Evolutionary conservation across 92 coral and sea anemone species (phyloP), one percentile per base, ranked within the genome.

Genomic region (Heliopora coerulea): DNA sequence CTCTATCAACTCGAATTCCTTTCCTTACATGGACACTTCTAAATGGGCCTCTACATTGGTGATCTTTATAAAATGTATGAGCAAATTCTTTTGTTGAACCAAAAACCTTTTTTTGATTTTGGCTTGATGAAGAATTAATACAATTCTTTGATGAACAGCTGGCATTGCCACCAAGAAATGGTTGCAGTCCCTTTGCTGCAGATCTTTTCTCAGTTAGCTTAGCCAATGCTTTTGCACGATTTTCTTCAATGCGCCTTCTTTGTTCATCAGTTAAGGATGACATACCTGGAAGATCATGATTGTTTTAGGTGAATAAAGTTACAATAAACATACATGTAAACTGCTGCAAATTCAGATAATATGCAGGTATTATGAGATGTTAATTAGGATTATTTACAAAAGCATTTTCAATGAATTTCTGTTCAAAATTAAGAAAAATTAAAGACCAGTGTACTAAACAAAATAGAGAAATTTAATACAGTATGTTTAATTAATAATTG

Each of bases 201-300:
- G 64, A 9, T 26, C 23, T 65, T 32, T 69, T 89, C 46, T 86
- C 84, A 28, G 90, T 88, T 80, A 96, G 84, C 86, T 86, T 87
- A 76, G 88, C 91, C 46, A 93, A 81, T n/a, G 98, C 98, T 80
- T 83, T 93, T 13, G 86, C 88, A 24, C 98, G 96, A 81, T 90
- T 93, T 61, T 90, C 98, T 78, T 88, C 98, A 27, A 93, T 93
- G 62, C 89, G 86, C 50, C 68, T 85, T 40, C 80, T 74, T 69
- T 90, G 98, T 56, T 90, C 96, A 33, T 90, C 98, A 23, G 98
- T 81, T 37, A 93, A 78, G 24, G 87, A 82, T 54, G 89, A 83
- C 92, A 88, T 88, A 39, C 65, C 77, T 79, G 40, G 14, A 42
- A 37, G 1, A 35, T 0, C 14, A 27, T 4, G 4, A 15, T 17